Conservation (phyloP, 2,888 invertebrate genomes). For the Cataglyphis livida region DNA sequence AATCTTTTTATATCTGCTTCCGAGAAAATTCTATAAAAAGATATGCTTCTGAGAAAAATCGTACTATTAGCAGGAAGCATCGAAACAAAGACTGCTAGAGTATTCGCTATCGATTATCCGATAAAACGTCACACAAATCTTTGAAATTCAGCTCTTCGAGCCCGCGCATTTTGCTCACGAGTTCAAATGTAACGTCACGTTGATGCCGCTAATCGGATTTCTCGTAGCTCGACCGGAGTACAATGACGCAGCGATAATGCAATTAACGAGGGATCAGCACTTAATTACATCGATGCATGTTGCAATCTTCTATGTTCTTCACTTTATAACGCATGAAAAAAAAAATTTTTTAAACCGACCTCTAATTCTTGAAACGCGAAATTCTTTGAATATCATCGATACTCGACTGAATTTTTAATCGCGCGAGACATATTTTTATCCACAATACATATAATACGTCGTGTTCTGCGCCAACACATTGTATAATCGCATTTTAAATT, state of each 20-base stretch:
- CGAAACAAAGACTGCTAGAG: neutral
- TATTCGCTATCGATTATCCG: conserved; percentile 19
- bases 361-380: neutral
- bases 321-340: neutral
- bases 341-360: neutral
- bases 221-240: conserved; percentile 54
- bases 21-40: neutral
- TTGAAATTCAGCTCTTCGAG: conserved; percentile 33
- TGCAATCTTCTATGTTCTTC: conserved; percentile 47
- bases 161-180: neutral
- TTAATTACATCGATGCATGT: conserved; percentile 69
- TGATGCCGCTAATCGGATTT: conserved; percentile 71
- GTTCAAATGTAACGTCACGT: conserved; percentile 58
- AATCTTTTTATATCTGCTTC: neutral
- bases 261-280: conserved; percentile 72
- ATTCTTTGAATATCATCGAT: conserved; percentile 34
- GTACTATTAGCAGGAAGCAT: neutral
- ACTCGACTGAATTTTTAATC: neutral
- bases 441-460: neutral
- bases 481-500: neutral
- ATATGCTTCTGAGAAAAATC: neutral
- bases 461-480: neutral
- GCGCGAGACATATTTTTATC: neutral
- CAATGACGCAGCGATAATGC: conserved; percentile 72
- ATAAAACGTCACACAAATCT: conserved; percentile 20